These are phyloP conservation scores for Drosophila pseudoananassae DNA, from an alignment of 1,140 invertebrate species.

Conservation along the genomic window DNA sequence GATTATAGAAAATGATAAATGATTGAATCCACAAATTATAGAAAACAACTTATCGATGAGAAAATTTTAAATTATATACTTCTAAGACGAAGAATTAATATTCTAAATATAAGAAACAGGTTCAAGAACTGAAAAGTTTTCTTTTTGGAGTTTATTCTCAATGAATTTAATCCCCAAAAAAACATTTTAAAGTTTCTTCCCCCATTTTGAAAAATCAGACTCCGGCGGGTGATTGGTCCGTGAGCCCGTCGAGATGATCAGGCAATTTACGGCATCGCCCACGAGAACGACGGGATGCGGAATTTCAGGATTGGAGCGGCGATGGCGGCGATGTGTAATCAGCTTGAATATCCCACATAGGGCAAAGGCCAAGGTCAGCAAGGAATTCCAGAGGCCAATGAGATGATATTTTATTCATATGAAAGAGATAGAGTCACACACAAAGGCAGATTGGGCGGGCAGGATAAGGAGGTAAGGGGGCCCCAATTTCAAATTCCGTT, in stretches of 20 bases:
- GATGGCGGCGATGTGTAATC: slow-evolving; percentile 52
- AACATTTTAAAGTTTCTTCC: slow-evolving; percentile 27
- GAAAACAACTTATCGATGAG: background rate
- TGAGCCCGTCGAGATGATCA: slow-evolving; percentile 49
- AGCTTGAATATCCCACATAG: slow-evolving; percentile 46
- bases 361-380: slow-evolving; percentile 68
- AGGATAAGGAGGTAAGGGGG: background rate
- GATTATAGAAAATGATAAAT: slow-evolving; percentile 50
- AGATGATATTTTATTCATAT: slow-evolving; percentile 70
- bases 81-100: no score
- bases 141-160: background rate
- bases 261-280: slow-evolving; percentile 57
- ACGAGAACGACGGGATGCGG: background rate
- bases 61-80: background rate
- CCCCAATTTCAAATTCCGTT: slow-evolving; percentile 48
- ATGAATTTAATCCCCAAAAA: slow-evolving; percentile 21
- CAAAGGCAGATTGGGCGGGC: no score
- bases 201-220: background rate
- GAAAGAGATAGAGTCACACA: slow-evolving; percentile 4
- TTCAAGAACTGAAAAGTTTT: slow-evolving; percentile 9
- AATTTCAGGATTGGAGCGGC: background rate
- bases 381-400: slow-evolving; percentile 57
- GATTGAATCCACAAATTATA: background rate
- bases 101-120: no score
- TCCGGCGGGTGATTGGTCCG: slow-evolving; percentile 7